These are phyloP conservation scores for Aphidoletes aphidimyza DNA, from an alignment of 2,888 invertebrate genomes.

Conservation along the genomic window DNA sequence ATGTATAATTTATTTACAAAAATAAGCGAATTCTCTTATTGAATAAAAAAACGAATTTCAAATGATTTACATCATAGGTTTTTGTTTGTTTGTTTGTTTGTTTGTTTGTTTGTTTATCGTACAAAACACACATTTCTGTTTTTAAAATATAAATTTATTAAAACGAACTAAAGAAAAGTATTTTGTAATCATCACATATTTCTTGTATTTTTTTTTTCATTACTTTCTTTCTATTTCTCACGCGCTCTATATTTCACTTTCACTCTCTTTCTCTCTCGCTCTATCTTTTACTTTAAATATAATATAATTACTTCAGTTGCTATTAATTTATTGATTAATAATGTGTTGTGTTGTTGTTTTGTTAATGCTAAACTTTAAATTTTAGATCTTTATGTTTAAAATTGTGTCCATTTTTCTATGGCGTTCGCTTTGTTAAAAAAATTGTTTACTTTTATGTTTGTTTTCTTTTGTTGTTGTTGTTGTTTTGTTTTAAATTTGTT, in stretches of 20 bases:
- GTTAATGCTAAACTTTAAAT: conserved; percentile 22
- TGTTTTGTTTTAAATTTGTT: no score
- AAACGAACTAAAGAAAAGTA: conserved; percentile 51
- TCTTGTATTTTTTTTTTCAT: conserved; percentile 17
- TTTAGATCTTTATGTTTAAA: conserved; percentile 41
- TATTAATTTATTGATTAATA: conserved; percentile 40
- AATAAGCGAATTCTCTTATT: conserved; percentile 48
- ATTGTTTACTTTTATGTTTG: neutral
- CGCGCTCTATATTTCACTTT: neutral
- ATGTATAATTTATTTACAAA: conserved; percentile 33
- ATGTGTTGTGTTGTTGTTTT: neutral
- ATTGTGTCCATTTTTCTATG: conserved; percentile 43
- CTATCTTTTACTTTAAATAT: conserved; percentile 8
- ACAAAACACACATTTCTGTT: conserved; percentile 41
- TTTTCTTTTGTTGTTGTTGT: no score
- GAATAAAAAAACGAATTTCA: conserved; percentile 45
- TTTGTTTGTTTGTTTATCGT: conserved; percentile 19
- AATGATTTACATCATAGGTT: no score
- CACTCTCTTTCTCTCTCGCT: neutral
- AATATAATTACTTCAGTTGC: conserved; percentile 46
- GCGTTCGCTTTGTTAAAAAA: conserved; percentile 14
- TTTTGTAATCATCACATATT: conserved; percentile 47
- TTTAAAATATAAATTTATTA: conserved; percentile 45
- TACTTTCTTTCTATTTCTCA: neutral
- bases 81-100: no score